Percentiles rank a stretch among this genome's conserved stretches.
These are phyloP conservation scores for Zaprionus obscuricornis DNA, from an alignment of 2,888 invertebrate species.

Conservation along the genomic window DNA sequence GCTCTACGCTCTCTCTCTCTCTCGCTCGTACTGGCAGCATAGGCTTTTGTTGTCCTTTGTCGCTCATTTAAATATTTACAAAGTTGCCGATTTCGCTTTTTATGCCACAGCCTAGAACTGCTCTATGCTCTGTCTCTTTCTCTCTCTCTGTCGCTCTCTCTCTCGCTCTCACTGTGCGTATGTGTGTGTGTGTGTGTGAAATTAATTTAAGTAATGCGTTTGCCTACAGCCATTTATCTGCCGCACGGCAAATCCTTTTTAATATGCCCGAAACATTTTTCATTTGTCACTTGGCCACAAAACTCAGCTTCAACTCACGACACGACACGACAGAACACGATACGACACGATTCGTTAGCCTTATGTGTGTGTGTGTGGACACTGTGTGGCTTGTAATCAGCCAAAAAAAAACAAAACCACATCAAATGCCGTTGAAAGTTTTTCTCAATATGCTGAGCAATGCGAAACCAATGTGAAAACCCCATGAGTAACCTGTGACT, in stretches of 20 bases:
- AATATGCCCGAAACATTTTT: slow-evolving; percentile 76
- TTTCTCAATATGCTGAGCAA: slow-evolving; percentile 4
- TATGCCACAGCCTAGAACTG: slow-evolving; percentile 17
- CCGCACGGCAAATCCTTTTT: slow-evolving; percentile 71
- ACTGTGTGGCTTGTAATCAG: slow-evolving; percentile 18
- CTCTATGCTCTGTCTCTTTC: slow-evolving; percentile 12
- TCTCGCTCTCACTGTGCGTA: slow-evolving; percentile 4
- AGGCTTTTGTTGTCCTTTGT: slow-evolving; percentile 26
- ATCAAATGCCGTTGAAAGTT: slow-evolving; percentile 49
- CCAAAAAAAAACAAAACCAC: slow-evolving; percentile 37
- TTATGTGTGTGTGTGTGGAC: too few species aligned
- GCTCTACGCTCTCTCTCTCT: too few species aligned
- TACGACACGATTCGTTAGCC: slow-evolving; percentile 37
- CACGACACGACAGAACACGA: background rate
- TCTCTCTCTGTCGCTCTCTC: slow-evolving; percentile 24
- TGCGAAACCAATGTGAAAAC: too few species aligned
- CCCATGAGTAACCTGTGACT: slow-evolving; percentile 23
- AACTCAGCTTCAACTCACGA: background rate
- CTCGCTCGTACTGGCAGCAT: too few species aligned
- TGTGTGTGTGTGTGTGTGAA: slow-evolving; percentile 38
- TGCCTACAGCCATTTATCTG: slow-evolving; percentile 67
- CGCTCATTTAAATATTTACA: slow-evolving; percentile 74
- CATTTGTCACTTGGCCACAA: slow-evolving; percentile 72
- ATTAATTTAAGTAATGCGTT: slow-evolving; percentile 79
- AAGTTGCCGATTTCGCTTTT: slow-evolving; percentile 46